Conservation (phyloP, 2,888 invertebrate species). For the Zootermopsis nevadensis region DNA sequence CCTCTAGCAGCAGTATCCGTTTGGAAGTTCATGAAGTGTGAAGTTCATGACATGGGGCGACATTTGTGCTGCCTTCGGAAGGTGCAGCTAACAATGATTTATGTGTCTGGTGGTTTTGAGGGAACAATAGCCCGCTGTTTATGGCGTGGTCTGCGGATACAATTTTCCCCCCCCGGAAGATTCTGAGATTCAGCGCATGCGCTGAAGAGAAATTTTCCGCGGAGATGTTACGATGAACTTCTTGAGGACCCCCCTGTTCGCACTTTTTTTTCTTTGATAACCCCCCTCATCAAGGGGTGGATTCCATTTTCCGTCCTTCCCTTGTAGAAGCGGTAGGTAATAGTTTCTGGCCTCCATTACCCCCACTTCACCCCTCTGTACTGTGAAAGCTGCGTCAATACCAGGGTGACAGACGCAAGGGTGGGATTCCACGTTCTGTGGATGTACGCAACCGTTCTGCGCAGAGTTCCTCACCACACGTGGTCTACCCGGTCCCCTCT, state of each 20-base stretch:
- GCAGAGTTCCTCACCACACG: slow-evolving; percentile 36
- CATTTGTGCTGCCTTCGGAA: too few relatives aligned
- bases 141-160: background rate
- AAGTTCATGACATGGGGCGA: too few relatives aligned
- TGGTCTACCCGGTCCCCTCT: slow-evolving; percentile 27
- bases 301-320: slow-evolving; percentile 36
- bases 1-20: too few relatives aligned
- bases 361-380: slow-evolving; percentile 22
- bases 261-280: slow-evolving; percentile 10
- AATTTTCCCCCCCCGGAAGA: too few relatives aligned
- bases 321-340: slow-evolving; percentile 1
- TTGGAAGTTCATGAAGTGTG: too few relatives aligned
- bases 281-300: slow-evolving; percentile 30
- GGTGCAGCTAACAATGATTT: too few relatives aligned
- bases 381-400: slow-evolving; percentile 36
- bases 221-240: slow-evolving; percentile 7
- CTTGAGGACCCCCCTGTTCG: slow-evolving; percentile 21
- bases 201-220: background rate
- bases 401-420: slow-evolving; percentile 36
- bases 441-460: slow-evolving; percentile 40
- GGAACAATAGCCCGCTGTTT: background rate
- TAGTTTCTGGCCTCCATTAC: slow-evolving; percentile 41
- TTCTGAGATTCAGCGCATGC: too few relatives aligned
- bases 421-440: slow-evolving; percentile 36
- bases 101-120: too few relatives aligned